Conservation (phyloP, 1,140 invertebrate genomes). For the Archivesica marissinica region DNA sequence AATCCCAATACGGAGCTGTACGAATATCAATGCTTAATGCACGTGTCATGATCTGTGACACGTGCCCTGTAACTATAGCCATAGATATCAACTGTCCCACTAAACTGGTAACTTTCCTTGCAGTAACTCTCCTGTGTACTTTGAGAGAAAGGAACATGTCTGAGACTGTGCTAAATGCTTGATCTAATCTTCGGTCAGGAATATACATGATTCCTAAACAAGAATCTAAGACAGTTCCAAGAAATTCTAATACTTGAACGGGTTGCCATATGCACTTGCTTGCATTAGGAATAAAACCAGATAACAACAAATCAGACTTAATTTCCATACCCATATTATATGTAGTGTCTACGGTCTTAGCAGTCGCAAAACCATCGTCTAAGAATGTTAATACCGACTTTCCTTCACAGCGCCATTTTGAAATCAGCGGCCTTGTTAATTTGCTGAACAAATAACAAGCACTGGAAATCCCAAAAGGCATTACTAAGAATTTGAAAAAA, state of each 20-base stretch:
- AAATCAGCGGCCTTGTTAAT: slow-evolving; percentile 33
- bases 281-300: slow-evolving; percentile 62
- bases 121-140: slow-evolving; percentile 13
- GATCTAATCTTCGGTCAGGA: slow-evolving; percentile 48
- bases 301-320: slow-evolving; percentile 48
- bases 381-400: slow-evolving; percentile 24
- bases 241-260: slow-evolving; percentile 34
- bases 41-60: slow-evolving; percentile 61
- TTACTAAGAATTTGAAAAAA: slow-evolving; percentile 43
- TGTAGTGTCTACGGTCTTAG: background rate
- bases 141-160: background rate
- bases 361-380: slow-evolving; percentile 27
- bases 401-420: slow-evolving; percentile 16
- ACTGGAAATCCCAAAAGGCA: slow-evolving; percentile 22
- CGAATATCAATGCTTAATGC: slow-evolving; percentile 36
- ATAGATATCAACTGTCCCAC: slow-evolving; percentile 63
- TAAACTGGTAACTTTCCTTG: slow-evolving; percentile 45
- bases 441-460: slow-evolving; percentile 48
- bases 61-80: slow-evolving; percentile 48
- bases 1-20: background rate
- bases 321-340: background rate
- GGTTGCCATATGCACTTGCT: slow-evolving; percentile 53
- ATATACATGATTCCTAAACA: slow-evolving; percentile 32
- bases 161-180: slow-evolving; percentile 14
- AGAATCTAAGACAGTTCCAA: slow-evolving; percentile 52